A percentile compares a stretch with the other conserved stretches of the same genome.
phyloP scores from a whole-genome alignment of 2,113 vertebrate species.

The Chaetops frenatus region DNA sequence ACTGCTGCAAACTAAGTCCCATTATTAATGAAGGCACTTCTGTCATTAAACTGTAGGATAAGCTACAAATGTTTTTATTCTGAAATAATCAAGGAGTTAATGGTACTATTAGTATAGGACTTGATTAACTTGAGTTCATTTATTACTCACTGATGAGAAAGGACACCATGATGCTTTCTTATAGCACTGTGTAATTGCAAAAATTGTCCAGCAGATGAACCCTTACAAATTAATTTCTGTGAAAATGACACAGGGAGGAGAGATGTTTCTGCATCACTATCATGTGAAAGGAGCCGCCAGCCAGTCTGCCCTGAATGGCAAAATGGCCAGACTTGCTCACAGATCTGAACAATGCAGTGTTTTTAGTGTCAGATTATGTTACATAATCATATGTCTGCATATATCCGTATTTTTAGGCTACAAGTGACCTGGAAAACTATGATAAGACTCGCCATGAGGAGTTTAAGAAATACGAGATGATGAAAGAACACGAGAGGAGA shows the following conservation, averaged over 20 bases:
- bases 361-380: not conserved
- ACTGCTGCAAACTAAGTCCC: not conserved
- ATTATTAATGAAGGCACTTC: not conserved
- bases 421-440: conserved; percentile 90
- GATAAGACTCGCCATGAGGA: conserved; percentile 94
- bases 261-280: not conserved
- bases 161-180: not conserved
- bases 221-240: not conserved
- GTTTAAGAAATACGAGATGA: conserved; percentile 96
- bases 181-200: not conserved
- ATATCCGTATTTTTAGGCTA: conserved; percentile 75
- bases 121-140: not conserved
- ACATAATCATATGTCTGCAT: not conserved
- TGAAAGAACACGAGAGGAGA: conserved; percentile 91
- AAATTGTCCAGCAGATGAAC: not conserved
- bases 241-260: not conserved
- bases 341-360: not conserved
- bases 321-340: not conserved
- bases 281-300: not conserved
- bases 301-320: not conserved
- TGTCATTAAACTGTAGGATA: not conserved
- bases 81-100: not conserved
- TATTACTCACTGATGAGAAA: not conserved
- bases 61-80: not conserved
- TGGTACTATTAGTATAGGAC: not conserved